A percentile compares a stretch with the other conserved stretches of the same genome.
These are phyloP conservation scores for Graphium colonna DNA, from an alignment of 2,888 invertebrate genomes.

Conservation along the genomic window DNA sequence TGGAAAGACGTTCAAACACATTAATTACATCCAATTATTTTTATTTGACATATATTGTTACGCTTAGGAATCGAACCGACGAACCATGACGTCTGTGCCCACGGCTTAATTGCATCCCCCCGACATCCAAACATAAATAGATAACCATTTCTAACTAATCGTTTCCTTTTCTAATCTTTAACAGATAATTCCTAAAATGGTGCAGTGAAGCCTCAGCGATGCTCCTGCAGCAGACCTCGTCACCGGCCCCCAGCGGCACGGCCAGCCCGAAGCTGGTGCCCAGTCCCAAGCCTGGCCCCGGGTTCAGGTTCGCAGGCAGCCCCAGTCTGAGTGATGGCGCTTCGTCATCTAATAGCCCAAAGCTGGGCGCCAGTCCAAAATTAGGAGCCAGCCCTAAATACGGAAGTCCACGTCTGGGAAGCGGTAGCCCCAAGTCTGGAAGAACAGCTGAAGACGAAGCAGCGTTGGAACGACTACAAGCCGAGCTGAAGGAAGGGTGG, in stretches of 20 bases:
- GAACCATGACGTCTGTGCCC: constrained; percentile 7
- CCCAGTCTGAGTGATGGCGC: constrained; percentile 56
- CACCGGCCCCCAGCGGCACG: constrained; percentile 75
- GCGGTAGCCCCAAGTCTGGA: constrained; percentile 61
- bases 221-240: constrained; percentile 74
- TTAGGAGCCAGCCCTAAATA: constrained; percentile 63
- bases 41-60: too few relatives aligned
- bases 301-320: constrained; percentile 51
- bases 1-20: too few relatives aligned
- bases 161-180: too few relatives aligned
- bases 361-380: constrained; percentile 48
- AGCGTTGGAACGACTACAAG: constrained; percentile 78
- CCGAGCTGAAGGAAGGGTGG: constrained; percentile 85
- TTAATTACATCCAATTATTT: too few relatives aligned
- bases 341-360: constrained; percentile 50
- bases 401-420: constrained; percentile 62
- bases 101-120: constrained; percentile 6
- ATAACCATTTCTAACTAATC: not conserved
- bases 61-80: not conserved
- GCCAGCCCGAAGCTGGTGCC: constrained; percentile 63
- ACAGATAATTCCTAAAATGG: constrained; percentile 55
- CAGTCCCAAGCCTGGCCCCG: constrained; percentile 55
- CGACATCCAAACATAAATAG: too few relatives aligned
- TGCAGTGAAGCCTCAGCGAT: constrained; percentile 71
- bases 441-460: constrained; percentile 60